A percentile compares a stretch with the other conserved stretches of the same genome.
These are phyloP conservation scores for Hedychridium roseum DNA, from an alignment of 2,888 invertebrate species.

Conservation along the genomic window DNA sequence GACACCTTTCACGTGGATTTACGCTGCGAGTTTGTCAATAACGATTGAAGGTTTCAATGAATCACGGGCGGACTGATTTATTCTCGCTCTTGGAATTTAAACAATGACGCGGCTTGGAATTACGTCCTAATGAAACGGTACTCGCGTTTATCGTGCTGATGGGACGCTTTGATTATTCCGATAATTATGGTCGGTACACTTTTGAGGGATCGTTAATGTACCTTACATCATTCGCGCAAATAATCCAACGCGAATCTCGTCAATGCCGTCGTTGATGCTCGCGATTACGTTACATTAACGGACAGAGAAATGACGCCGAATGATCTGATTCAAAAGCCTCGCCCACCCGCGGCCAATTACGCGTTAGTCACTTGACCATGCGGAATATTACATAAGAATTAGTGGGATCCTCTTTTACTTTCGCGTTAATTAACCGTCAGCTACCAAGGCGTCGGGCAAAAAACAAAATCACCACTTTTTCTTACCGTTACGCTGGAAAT, in stretches of 20 bases:
- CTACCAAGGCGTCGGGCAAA: too few species aligned
- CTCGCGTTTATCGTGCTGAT: conserved; percentile 9
- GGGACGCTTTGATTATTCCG: conserved; percentile 23
- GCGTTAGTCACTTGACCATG: too few species aligned
- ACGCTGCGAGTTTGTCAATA: conserved; percentile 7
- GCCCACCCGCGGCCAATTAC: too few species aligned
- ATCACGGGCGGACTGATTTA: conserved; percentile 11
- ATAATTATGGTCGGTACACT: not conserved
- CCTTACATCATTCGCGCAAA: not conserved
- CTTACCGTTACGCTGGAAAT: too few species aligned
- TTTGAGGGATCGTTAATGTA: not conserved
- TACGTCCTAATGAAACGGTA: not conserved
- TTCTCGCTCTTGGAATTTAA: not conserved
- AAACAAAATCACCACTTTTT: too few species aligned
- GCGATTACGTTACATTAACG: not conserved
- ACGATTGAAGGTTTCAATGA: too few species aligned
- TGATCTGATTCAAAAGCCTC: too few species aligned
- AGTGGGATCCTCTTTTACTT: too few species aligned
- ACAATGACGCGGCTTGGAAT: not conserved
- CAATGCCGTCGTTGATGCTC: not conserved
- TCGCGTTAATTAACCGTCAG: too few species aligned
- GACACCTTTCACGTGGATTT: conserved; percentile 19
- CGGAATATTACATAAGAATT: too few species aligned
- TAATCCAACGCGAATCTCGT: not conserved
- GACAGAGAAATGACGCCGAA: too few species aligned